Percentiles rank a stretch among this genome's conserved stretches.
Conservation (phyloP, 1,140 invertebrate genomes). For the Brachionus manjavacas region DNA sequence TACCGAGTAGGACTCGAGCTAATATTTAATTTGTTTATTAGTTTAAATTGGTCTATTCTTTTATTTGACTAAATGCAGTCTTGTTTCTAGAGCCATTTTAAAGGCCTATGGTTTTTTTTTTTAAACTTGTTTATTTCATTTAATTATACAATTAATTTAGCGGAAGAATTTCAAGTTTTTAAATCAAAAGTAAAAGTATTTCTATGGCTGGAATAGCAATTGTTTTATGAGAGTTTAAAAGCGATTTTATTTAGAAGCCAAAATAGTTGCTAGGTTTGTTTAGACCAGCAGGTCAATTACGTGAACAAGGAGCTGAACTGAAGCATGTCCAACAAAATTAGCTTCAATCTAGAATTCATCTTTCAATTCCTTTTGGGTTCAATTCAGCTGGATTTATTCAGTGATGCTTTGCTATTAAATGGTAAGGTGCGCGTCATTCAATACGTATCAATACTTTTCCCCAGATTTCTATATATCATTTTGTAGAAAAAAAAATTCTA, state of each 20-base stretch:
- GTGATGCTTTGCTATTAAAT: too few species aligned
- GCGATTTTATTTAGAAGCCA: neutral
- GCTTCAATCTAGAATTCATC: too few species aligned
- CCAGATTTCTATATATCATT: too few species aligned
- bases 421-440: too few species aligned
- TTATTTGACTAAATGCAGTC: neutral
- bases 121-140: neutral
- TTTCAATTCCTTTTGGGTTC: too few species aligned
- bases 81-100: neutral
- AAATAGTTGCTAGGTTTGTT: neutral
- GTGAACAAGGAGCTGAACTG: too few species aligned
- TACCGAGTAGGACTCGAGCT: neutral
- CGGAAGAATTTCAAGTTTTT: neutral
- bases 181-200: neutral
- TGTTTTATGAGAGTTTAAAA: neutral
- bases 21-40: conserved; percentile 3
- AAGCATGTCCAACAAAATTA: too few species aligned
- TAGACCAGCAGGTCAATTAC: neutral
- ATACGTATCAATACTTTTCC: too few species aligned
- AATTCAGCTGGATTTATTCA: too few species aligned
- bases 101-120: neutral
- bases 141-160: neutral
- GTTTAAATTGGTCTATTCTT: neutral
- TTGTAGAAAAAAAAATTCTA: too few species aligned
- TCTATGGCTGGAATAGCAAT: neutral